Conservation (phyloP, 2,797 vertebrate genomes). For the Rhadinocentrus ornatus region DNA sequence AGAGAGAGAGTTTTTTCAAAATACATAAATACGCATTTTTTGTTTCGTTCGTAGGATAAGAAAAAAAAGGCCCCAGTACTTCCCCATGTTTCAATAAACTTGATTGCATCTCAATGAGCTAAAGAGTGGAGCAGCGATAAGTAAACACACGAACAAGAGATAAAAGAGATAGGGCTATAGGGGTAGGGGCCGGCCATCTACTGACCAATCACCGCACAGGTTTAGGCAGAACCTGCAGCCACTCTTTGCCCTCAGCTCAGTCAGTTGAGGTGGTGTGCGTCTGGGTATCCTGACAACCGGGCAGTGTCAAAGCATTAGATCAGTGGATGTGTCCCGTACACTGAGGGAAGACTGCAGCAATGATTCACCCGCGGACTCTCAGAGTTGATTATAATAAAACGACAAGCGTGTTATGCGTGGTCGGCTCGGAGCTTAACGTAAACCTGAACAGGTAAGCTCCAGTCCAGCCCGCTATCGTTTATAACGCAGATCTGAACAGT, state of each 20-base stretch:
- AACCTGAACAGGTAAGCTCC: constrained; percentile 83
- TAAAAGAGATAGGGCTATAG: not conserved
- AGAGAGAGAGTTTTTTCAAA: too few relatives aligned
- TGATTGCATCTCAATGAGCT: accelerated
- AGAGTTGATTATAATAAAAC: constrained; percentile 81
- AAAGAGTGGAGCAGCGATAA: not conserved
- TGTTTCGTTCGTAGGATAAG: too few relatives aligned
- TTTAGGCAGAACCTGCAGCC: not conserved
- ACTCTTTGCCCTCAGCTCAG: not conserved
- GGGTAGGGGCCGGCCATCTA: not conserved
- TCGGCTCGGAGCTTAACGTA: constrained; percentile 81
- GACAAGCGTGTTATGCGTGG: constrained; percentile 80
- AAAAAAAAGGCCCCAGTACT: not conserved
- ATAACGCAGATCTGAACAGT: not conserved
- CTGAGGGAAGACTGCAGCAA: constrained; percentile 37
- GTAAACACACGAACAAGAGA: not conserved
- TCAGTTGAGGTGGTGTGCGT: not conserved
- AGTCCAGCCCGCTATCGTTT: not conserved
- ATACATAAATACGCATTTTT: too few relatives aligned
- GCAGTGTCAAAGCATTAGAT: accelerated
- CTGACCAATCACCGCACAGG: constrained; percentile 44
- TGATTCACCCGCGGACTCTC: constrained; percentile 82
- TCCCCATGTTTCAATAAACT: not conserved
- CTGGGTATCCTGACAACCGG: not conserved
- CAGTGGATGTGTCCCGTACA: not conserved